Evolutionary conservation across 2,113 vertebrate species (phyloP).

Genomic region (Pseudorectes ferrugineus): DNA sequence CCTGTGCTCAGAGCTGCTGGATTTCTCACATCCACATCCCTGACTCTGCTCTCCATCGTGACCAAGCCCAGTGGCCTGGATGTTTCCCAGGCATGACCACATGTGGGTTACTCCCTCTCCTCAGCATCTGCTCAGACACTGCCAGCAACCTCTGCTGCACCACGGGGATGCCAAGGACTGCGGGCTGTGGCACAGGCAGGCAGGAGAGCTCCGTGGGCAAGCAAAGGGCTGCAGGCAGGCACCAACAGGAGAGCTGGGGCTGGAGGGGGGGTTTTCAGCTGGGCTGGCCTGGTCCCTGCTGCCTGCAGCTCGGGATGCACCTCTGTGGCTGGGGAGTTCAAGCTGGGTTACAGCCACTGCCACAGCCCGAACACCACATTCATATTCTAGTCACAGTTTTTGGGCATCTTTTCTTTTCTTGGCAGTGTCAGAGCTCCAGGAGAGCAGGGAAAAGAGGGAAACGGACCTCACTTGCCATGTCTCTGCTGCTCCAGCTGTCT

Average conservation of each 20-base stretch:
- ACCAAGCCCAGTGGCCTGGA: background rate
- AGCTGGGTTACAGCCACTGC: conserved; percentile 3
- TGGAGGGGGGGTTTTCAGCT: background rate
- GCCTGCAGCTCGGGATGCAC: background rate
- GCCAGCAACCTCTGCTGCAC: background rate
- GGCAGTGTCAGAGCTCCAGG: conserved; percentile 16
- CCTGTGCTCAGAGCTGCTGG: fast-evolving
- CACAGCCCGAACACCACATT: background rate
- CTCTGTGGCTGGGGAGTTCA: background rate
- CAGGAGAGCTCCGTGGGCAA: background rate
- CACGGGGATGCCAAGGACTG: fast-evolving
- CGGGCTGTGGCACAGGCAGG: background rate
- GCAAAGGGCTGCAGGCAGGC: background rate
- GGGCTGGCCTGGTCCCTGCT: background rate
- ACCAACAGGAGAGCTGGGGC: background rate
- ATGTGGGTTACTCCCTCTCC: background rate
- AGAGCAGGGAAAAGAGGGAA: background rate
- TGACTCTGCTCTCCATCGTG: fast-evolving
- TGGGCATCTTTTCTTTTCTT: conserved; percentile 12
- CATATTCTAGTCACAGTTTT: background rate
- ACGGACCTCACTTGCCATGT: background rate
- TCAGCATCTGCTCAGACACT: background rate
- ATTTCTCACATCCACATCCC: background rate
- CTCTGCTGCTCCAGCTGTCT: background rate
- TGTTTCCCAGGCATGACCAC: background rate